These are phyloP conservation scores for Manis javanica DNA, from an alignment of 2,797 vertebrate species.

Conservation along the genomic window DNA sequence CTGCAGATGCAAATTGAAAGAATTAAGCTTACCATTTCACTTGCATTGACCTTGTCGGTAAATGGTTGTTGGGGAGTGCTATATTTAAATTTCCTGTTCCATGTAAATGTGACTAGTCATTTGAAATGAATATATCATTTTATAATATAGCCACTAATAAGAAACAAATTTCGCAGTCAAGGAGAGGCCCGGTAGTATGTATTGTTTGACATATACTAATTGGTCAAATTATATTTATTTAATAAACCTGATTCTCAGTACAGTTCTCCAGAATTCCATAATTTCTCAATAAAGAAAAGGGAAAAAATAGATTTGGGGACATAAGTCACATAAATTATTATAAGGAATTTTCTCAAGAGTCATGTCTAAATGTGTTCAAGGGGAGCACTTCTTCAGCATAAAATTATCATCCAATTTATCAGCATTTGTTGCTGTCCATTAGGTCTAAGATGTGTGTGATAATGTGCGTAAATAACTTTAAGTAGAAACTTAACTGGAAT, in stretches of 20 bases:
- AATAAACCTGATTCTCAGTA: slow-evolving; percentile 24
- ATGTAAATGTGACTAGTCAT: slow-evolving; percentile 41
- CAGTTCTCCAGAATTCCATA: neutral
- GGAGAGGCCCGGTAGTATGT: neutral
- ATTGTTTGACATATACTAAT: slow-evolving; percentile 20
- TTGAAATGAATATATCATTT: slow-evolving; percentile 56
- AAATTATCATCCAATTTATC: neutral
- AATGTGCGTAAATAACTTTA: neutral
- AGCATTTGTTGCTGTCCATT: neutral
- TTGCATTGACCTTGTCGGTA: neutral
- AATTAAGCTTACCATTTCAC: slow-evolving; percentile 5
- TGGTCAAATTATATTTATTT: slow-evolving; percentile 26
- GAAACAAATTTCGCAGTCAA: neutral
- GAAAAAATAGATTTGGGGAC: neutral
- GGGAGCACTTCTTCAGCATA: neutral
- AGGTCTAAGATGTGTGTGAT: neutral
- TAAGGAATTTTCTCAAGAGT: neutral
- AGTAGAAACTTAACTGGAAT: neutral
- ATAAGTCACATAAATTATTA: neutral
- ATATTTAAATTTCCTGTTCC: neutral
- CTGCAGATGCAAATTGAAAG: neutral
- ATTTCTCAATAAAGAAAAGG: neutral
- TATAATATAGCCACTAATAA: neutral
- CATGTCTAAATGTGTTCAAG: neutral
- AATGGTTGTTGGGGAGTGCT: neutral